A percentile compares a stretch with the other conserved stretches of the same genome.
Conservation (phyloP, 53 echinoderm and acorn worm genomes). For the Hippasteria phrygiana region DNA sequence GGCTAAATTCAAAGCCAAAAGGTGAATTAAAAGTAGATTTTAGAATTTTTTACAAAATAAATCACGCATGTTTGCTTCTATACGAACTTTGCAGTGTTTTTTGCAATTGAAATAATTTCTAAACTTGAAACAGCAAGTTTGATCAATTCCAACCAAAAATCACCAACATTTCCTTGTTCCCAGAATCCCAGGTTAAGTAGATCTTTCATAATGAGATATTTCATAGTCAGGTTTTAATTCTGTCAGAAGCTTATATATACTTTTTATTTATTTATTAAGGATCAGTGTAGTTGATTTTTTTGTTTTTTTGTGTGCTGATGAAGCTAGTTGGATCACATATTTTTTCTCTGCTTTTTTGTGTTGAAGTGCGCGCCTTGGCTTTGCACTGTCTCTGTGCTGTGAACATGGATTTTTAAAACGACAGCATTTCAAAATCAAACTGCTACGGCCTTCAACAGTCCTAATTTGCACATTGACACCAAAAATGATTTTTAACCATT, state of each 20-base stretch:
- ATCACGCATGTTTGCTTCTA: no score
- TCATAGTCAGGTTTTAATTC: not conserved
- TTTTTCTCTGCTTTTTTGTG: constrained; percentile 42
- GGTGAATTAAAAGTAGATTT: no score
- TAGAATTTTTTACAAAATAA: no score
- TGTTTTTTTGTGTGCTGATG: constrained; percentile 30
- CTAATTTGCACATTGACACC: constrained; percentile 27
- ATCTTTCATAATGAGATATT: not conserved
- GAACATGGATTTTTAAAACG: constrained; percentile 23
- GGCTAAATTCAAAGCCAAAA: no score
- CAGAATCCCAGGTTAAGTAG: not conserved
- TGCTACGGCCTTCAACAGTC: not conserved
- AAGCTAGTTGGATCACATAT: constrained; percentile 22
- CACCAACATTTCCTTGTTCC: constrained; percentile 25
- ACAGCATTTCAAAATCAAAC: constrained; percentile 17
- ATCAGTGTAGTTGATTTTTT: not conserved
- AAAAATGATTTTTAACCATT: not conserved
- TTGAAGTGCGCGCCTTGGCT: constrained; percentile 50
- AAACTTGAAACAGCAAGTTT: not conserved
- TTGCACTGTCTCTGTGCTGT: constrained; percentile 61
- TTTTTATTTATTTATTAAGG: constrained; percentile 15
- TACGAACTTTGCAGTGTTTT: no score
- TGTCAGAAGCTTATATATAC: not conserved
- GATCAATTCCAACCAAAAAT: not conserved
- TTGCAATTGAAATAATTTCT: not conserved